Conservation (phyloP, 2,797 vertebrate species). For the Alfaro cultratus region DNA sequence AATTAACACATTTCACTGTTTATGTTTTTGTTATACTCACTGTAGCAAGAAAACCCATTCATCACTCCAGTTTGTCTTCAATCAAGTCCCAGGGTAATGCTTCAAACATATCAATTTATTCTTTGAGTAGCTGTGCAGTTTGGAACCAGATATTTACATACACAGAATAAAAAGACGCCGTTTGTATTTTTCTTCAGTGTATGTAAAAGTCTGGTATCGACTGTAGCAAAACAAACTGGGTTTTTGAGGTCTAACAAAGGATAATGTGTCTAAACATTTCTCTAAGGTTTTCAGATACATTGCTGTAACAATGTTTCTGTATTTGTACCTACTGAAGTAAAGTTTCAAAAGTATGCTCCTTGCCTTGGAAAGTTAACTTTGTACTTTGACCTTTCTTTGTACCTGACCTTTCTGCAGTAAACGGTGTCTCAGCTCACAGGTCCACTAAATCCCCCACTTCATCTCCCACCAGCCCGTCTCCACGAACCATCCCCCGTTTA, state of each 20-base stretch:
- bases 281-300: not conserved
- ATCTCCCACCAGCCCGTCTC: conserved; percentile 89
- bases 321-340: not conserved
- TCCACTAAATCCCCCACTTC: conserved; percentile 94
- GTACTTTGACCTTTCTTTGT: not conserved
- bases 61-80: conserved; percentile 88
- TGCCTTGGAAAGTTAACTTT: not conserved
- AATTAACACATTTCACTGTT: not conserved
- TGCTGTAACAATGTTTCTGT: not conserved
- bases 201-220: not conserved
- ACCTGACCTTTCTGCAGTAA: conserved; percentile 82
- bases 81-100: conserved; percentile 95
- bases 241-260: not conserved
- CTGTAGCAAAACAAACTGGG: not conserved
- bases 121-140: not conserved
- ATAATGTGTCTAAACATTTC: not conserved
- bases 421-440: conserved; percentile 89
- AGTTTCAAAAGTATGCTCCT: not conserved
- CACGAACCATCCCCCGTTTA: conserved; percentile 83
- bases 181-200: not conserved
- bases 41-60: conserved; percentile 88
- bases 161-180: not conserved
- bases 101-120: not conserved
- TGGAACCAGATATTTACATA: not conserved
- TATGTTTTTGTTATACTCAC: conserved; percentile 30